Base-by-base conservation (phyloP, 2,113 vertebrate genomes). In the Tachuris rubrigastra region DNA sequence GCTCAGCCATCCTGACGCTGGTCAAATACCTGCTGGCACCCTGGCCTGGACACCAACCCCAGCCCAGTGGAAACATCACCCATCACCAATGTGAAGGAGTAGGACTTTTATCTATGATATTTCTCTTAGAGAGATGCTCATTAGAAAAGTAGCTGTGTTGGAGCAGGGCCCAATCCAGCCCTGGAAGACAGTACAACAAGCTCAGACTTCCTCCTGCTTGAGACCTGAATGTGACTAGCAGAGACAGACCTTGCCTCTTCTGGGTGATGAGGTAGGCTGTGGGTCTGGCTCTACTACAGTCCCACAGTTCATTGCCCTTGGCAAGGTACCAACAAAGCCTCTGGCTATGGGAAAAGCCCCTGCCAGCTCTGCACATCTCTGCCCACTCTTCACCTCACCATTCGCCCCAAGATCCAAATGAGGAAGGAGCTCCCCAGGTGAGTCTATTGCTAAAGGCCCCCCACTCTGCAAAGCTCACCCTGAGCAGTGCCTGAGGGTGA, bases 391-490 rank as follows among this genome's bases (percentile, higher is more conserved):
- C 79, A 12, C 19, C 31, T 52, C 24, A 4, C 19, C 30, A 15
- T 14, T 55, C 44, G 5, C 28, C 28, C 44, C 23, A n/a, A 28
- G 35, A 73, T 28, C 11, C 44, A 25, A 33, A 20, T 0, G 5
- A 27, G 19, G 47, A 19, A 76, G 28, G n/a, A 60, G 68, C 7
- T 5, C 30, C 13, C 3, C 0, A 0, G 16, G 11, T 31, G 31
- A 65, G 46, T 3, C 15, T 20, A 23, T 10, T 37, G 22, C 37
- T 58, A 30, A 39, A 42, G 63, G 27, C 18, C 62, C 33, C 35
- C 19, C 18, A 3, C 12, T 14, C 7, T 4, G 30, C 50, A 81
- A 53, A 73, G 22, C 35, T 78, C 30, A 42, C 9, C 25, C 53
- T 2, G 2, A 73, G 79, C 35, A 62, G 42, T 19, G 19, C 21